Conservation (phyloP, 2,113 vertebrate genomes). For the Ovis canadensis region DNA sequence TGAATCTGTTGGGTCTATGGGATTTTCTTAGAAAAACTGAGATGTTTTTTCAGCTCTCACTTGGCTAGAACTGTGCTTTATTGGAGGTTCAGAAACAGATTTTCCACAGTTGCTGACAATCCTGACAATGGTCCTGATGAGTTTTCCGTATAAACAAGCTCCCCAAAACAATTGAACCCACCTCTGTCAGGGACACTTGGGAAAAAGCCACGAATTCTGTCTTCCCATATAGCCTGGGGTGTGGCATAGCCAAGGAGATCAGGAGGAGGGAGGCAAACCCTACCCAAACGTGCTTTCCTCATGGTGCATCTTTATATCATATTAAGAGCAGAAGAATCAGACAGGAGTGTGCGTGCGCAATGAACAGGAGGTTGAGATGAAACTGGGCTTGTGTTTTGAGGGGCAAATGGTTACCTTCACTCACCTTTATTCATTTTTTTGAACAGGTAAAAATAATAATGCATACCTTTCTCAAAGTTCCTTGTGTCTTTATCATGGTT, state of each 20-base stretch:
- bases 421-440: background rate
- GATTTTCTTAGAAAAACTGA: conserved; percentile 60
- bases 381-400: background rate
- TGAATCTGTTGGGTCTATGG: conserved; percentile 28
- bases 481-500: background rate
- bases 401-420: background rate
- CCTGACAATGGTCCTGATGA: conserved; percentile 6
- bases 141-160: background rate
- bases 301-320: background rate
- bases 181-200: background rate
- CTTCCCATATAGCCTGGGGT: background rate
- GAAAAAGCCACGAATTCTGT: background rate
- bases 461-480: background rate
- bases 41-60: conserved; percentile 28
- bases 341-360: background rate
- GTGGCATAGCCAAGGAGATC: background rate
- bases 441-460: background rate
- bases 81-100: conserved; percentile 27
- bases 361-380: background rate
- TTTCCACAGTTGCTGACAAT: conserved; percentile 17
- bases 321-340: background rate
- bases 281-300: background rate
- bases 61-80: conserved; percentile 49
- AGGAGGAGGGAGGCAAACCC: background rate
- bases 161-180: background rate